Evolutionary conservation across 1,140 invertebrate species (phyloP).

Genomic region (Hylaeus anthracinus): DNA sequence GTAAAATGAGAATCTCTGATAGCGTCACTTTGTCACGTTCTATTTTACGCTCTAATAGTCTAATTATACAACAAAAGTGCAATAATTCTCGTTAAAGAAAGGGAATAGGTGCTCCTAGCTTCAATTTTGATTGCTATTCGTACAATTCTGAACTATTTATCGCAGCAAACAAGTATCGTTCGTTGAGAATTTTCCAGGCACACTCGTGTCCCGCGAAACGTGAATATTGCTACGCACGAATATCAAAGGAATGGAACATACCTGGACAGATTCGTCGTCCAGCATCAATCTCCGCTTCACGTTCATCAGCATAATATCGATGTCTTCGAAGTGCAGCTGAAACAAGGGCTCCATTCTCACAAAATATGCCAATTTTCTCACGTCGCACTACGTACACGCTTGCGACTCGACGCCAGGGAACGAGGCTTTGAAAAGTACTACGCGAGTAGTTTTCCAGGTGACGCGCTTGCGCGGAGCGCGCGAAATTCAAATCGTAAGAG

Average conservation of each 20-base stretch:
- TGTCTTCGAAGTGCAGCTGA: not conserved
- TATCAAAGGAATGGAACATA: slow-evolving; percentile 1
- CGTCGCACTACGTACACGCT: too few relatives aligned
- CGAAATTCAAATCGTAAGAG: not conserved
- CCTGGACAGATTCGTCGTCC: slow-evolving; percentile 32
- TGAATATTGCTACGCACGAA: not conserved
- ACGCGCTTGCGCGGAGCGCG: not conserved
- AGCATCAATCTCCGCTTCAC: slow-evolving; percentile 47
- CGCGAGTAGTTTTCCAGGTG: not conserved
- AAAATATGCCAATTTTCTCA: not conserved
- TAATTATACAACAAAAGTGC: too few relatives aligned
- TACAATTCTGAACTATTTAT: too few relatives aligned
- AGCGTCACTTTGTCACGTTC: too few relatives aligned
- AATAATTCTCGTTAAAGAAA: too few relatives aligned
- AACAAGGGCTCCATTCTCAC: slow-evolving; percentile 41
- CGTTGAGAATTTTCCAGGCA: too few relatives aligned
- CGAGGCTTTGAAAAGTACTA: not conserved
- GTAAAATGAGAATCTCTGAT: too few relatives aligned
- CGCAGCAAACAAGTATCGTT: too few relatives aligned
- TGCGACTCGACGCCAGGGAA: not conserved
- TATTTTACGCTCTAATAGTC: not conserved
- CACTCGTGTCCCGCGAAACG: not conserved
- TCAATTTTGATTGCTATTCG: too few relatives aligned
- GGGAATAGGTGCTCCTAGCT: too few relatives aligned
- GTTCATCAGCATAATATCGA: slow-evolving; percentile 25